These are phyloP conservation scores for Selene dorsalis DNA, from an alignment of 2,797 vertebrate genomes.

Conservation along the genomic window DNA sequence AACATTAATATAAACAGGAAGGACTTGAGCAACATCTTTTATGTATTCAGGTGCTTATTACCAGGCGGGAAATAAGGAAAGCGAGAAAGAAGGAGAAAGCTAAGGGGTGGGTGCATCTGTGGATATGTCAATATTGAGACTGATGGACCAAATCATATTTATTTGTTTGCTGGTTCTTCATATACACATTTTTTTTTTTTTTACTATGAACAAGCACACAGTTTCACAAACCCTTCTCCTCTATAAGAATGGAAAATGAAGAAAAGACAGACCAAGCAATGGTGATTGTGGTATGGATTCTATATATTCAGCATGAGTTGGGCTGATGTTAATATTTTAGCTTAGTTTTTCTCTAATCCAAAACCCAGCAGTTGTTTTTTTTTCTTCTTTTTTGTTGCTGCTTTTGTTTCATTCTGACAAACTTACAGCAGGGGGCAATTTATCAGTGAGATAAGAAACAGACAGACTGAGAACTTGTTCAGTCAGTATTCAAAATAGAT, in stretches of 20 bases:
- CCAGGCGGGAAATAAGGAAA: slow-evolving; percentile 75
- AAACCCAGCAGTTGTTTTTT: background rate
- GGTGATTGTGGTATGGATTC: background rate
- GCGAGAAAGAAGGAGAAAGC: slow-evolving; percentile 44
- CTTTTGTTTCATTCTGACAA: background rate
- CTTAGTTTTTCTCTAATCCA: background rate
- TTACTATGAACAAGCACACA: slow-evolving; percentile 32
- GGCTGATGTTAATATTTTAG: background rate
- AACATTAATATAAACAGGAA: slow-evolving; percentile 89
- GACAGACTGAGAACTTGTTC: background rate
- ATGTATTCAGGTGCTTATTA: slow-evolving; percentile 86
- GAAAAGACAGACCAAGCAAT: slow-evolving; percentile 13
- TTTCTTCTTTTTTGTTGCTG: background rate
- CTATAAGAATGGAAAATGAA: slow-evolving; percentile 19
- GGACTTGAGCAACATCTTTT: slow-evolving; percentile 83
- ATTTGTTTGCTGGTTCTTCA: slow-evolving; percentile 65
- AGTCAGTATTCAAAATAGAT: slow-evolving; percentile 2
- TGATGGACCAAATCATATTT: slow-evolving; percentile 71
- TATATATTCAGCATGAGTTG: background rate
- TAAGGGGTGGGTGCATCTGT: slow-evolving; percentile 45
- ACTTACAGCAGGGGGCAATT: background rate
- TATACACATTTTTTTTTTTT: slow-evolving; percentile 53
- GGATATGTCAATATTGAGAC: slow-evolving; percentile 77
- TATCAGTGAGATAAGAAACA: background rate
- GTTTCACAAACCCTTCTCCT: slow-evolving; percentile 27